Base-by-base conservation (phyloP, 2,888 invertebrate species). In the Himalopsyche tibetana region DNA sequence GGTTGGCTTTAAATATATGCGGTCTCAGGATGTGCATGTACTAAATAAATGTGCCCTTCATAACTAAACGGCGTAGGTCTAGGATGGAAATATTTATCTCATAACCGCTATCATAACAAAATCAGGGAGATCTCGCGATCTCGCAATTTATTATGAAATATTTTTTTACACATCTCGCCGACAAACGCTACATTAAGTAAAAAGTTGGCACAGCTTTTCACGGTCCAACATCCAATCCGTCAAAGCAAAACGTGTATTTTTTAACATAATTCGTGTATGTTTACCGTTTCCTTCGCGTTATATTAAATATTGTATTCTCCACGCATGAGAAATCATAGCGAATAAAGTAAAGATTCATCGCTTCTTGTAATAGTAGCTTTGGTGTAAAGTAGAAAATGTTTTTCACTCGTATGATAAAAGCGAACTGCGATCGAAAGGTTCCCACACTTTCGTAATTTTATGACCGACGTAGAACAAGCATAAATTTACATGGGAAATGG, bases 161-260 rank as follows among this genome's bases (percentile, higher is more conserved):
- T 12, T 69, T 69, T 28, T 69, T 38, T 2, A 6, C 8, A 63
- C 5, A 9, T 19, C 63, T 11, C 74, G 36, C 38, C 38, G 36
- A 9, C 28, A 36, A 28, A 74, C 74, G 36, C 74, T 36, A 12
- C 74, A 36, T 74, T 74, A 6, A 63, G 11, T 11, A 74, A 74
- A 74, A 74, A 74, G 38, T 36, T 74, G 74, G 74, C 74, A 74
- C 38, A 9, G 5, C 74, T 74, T 74, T 74, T 74, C 74, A 36
- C 74, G 74, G 74, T 12, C 74, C 74, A 74, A 36, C 74, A 74
- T 74, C 74, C 74, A 15, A 19, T 74, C 74, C 15, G 74, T 74
- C 74, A 74, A 74, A 74, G 9, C 8, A 74, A 74, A 74, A 12
- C 74, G 36, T 38, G 74, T 74, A 15, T 74, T 74, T 28, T 36